These are phyloP conservation scores for Apaloderma vittatum DNA, from an alignment of 2,113 vertebrate species.

Conservation along the genomic window DNA sequence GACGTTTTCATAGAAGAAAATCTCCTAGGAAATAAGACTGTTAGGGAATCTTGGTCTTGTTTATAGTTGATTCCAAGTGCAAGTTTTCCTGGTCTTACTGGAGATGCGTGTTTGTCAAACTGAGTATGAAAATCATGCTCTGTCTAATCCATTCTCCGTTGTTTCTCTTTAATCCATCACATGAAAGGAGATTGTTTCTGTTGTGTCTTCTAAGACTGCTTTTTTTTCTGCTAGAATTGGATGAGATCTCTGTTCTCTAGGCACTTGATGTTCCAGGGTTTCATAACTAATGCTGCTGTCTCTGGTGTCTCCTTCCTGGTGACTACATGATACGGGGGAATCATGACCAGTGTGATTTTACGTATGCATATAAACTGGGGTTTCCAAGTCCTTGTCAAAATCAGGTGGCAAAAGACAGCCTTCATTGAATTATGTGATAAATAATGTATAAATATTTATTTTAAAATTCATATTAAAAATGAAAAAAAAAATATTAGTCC, in stretches of 20 bases:
- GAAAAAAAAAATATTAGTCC: not conserved
- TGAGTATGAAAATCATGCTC: not conserved
- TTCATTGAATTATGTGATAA: not conserved
- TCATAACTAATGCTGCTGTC: not conserved
- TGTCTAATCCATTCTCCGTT: not conserved
- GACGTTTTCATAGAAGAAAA: not conserved
- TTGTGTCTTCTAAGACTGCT: not conserved
- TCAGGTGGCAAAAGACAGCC: not conserved
- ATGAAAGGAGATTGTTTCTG: not conserved
- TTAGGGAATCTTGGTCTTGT: not conserved
- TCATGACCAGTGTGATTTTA: not conserved
- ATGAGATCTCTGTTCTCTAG: not conserved
- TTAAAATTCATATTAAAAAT: not conserved
- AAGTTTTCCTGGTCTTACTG: not conserved
- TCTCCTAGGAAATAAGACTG: not conserved
- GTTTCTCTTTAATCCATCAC: not conserved
- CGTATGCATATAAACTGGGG: not conserved
- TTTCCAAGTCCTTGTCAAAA: not conserved
- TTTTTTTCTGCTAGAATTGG: not conserved
- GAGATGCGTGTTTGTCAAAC: not conserved
- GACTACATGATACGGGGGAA: not conserved
- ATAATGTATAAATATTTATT: not conserved
- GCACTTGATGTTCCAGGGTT: not conserved
- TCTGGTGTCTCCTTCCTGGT: not conserved
- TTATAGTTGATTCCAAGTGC: not conserved